phyloP scores from a whole-genome alignment of 2,797 vertebrate genomes.

The Cichlasoma orientale region DNA sequence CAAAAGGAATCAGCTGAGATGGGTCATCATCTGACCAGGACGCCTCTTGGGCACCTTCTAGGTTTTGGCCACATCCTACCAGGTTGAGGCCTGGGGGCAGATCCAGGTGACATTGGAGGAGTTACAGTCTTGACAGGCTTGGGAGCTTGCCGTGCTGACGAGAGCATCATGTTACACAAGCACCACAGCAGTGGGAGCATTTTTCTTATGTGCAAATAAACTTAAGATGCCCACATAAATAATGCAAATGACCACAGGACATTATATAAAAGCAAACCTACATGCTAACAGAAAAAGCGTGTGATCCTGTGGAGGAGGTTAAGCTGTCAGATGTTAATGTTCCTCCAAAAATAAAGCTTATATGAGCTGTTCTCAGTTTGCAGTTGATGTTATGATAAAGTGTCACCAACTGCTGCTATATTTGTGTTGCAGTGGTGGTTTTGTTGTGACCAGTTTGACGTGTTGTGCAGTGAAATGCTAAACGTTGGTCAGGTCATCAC shows the following conservation, averaged over 20 bases:
- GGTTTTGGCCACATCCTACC: no score
- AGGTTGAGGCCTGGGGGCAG: neutral
- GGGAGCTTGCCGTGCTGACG: neutral
- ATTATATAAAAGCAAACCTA: neutral
- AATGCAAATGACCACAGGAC: constrained; percentile 15
- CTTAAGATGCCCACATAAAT: constrained; percentile 19
- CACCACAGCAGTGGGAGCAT: neutral
- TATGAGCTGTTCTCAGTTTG: neutral
- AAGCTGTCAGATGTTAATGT: constrained; percentile 12
- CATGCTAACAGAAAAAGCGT: neutral
- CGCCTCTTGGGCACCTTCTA: no score
- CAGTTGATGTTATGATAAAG: neutral
- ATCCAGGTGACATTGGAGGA: neutral
- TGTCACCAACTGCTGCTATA: fast-evolving
- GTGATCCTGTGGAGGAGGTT: neutral
- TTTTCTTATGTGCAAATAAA: constrained; percentile 6
- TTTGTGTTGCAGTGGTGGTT: neutral
- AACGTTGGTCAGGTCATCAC: neutral
- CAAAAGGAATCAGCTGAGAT: no score
- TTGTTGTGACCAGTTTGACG: neutral
- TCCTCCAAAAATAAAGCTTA: neutral
- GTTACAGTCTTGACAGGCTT: neutral
- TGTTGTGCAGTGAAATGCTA: fast-evolving
- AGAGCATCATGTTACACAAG: neutral
- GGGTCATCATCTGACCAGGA: no score